phyloP scores from a whole-genome alignment of 2,888 invertebrate genomes.

The Myopa testacea region DNA sequence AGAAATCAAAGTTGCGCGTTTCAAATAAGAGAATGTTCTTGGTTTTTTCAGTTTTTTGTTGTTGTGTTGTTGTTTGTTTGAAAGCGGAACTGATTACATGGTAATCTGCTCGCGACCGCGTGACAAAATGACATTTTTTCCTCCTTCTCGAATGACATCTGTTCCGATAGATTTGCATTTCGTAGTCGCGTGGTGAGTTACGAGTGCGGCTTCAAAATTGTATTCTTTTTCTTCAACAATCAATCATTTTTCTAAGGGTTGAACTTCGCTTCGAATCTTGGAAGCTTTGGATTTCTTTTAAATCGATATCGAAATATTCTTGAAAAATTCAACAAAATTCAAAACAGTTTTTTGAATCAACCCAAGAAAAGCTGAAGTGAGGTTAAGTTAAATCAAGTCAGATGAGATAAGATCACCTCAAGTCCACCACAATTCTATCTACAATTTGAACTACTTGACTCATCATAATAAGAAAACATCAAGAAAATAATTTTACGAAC shows the following conservation, averaged over 20 bases:
- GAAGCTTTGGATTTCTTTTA: no score
- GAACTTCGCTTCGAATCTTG: neutral
- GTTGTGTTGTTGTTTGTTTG: neutral
- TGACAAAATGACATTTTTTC: constrained; percentile 23
- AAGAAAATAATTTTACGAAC: neutral
- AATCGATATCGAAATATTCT: no score
- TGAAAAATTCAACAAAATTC: no score
- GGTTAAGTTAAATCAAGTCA: no score
- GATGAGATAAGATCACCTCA: no score
- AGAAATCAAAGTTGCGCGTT: neutral
- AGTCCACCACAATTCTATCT: no score
- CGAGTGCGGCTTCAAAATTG: constrained; percentile 13
- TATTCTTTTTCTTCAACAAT: constrained; percentile 15
- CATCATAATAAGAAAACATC: no score
- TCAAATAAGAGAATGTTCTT: neutral
- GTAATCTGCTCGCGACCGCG: constrained; percentile 26
- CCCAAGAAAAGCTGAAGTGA: no score
- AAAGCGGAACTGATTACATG: constrained; percentile 29
- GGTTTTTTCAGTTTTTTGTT: neutral
- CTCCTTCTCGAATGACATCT: neutral
- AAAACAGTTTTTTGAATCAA: no score
- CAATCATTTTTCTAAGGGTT: constrained; percentile 35
- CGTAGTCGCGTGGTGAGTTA: neutral
- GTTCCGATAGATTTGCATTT: constrained; percentile 21
- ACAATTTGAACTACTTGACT: no score